A percentile compares a stretch with the other conserved stretches of the same genome.
Conservation (phyloP, 2,113 vertebrate species). For the Elgaria multicarinata region DNA sequence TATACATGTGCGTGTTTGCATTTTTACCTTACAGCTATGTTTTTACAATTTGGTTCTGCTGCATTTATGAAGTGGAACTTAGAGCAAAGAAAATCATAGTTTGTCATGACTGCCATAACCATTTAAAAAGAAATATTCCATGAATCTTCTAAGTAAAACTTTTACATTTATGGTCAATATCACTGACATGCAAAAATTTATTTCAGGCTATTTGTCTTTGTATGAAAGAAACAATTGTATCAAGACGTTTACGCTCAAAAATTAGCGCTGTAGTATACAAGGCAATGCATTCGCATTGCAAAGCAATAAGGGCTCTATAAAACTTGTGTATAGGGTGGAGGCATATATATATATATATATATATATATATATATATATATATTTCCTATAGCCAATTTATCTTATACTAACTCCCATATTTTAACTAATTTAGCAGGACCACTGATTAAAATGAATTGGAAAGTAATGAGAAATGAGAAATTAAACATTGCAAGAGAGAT, state of each 20-base stretch:
- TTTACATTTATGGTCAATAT: not conserved
- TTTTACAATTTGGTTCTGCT: not conserved
- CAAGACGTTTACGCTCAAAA: not conserved
- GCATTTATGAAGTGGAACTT: not conserved
- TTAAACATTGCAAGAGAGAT: conserved; percentile 3
- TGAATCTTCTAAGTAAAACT: conserved; percentile 23
- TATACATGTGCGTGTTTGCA: no score
- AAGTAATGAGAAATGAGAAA: not conserved
- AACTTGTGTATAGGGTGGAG: not conserved
- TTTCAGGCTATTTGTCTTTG: not conserved
- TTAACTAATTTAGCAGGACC: conserved; percentile 19
- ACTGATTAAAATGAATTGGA: conserved; percentile 31
- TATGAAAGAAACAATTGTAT: not conserved
- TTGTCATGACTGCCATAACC: not conserved
- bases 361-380: not conserved
- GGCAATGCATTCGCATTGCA: conserved; percentile 6
- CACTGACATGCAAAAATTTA: conserved; percentile 19
- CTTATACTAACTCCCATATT: conserved; percentile 30
- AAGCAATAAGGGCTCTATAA: conserved; percentile 17
- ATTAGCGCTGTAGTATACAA: not conserved
- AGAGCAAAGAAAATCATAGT: not conserved
- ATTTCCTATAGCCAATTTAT: conserved; percentile 31
- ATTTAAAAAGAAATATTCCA: not conserved
- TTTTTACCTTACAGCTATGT: no score
- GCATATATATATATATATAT: conserved; percentile 1